Evolutionary conservation across 2,888 invertebrate species (phyloP).

Genomic region (Eumacrocentrus americanus): DNA sequence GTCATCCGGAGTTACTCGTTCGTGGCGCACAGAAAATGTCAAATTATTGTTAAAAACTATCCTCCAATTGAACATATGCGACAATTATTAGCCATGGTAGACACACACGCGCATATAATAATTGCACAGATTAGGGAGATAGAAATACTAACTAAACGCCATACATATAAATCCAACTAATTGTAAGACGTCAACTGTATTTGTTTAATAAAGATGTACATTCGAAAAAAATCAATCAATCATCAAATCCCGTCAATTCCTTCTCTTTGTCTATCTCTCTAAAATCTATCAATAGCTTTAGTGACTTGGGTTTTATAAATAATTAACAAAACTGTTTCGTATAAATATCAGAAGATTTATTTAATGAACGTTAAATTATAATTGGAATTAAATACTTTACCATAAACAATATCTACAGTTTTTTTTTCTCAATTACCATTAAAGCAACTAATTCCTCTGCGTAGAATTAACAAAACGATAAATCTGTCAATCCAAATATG

Average conservation of each 20-base stretch:
- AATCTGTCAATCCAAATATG: not conserved
- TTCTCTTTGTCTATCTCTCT: no score
- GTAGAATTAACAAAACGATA: not conserved
- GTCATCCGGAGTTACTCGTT: slow-evolving; percentile 55
- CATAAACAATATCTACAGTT: slow-evolving; percentile 13
- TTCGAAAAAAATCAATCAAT: slow-evolving; percentile 57
- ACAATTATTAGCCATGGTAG: slow-evolving; percentile 37
- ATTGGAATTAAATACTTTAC: not conserved
- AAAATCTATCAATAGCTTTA: no score
- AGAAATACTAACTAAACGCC: slow-evolving; percentile 48
- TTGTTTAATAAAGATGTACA: slow-evolving; percentile 63
- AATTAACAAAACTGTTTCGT: slow-evolving; percentile 1
- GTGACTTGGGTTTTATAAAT: slow-evolving; percentile 1
- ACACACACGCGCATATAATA: slow-evolving; percentile 58
- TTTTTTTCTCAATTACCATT: not conserved
- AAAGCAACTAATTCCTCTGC: not conserved
- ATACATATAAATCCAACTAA: slow-evolving; percentile 59
- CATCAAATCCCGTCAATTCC: no score
- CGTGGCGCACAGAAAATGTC: slow-evolving; percentile 56
- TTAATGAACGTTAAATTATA: not conserved
- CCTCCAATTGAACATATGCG: slow-evolving; percentile 24
- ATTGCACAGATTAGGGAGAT: slow-evolving; percentile 61
- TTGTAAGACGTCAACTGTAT: slow-evolving; percentile 60
- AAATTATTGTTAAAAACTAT: slow-evolving; percentile 52
- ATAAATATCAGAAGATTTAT: slow-evolving; percentile 14